Conservation (phyloP, 2,888 invertebrate species). For the Chouioia cunea region DNA sequence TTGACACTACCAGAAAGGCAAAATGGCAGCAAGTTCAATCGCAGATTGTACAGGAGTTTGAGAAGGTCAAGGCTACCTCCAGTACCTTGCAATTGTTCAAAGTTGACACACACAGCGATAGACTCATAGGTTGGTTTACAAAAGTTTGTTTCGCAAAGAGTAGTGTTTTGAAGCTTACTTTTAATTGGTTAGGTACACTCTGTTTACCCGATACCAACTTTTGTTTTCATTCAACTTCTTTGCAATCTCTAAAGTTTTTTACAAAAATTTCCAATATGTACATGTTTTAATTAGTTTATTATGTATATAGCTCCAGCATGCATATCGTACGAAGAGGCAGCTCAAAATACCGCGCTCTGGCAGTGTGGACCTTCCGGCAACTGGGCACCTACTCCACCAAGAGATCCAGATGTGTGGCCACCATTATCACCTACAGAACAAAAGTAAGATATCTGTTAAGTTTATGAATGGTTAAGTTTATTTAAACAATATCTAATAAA, state of each 20-base stretch:
- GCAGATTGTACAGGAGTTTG: conserved; percentile 89
- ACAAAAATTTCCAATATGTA: no score
- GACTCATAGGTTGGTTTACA: conserved; percentile 61
- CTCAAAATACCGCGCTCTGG: conserved; percentile 85
- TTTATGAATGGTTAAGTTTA: conserved; percentile 7
- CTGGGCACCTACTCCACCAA: conserved; percentile 69
- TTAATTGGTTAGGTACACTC: no score
- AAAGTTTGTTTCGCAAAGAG: not conserved
- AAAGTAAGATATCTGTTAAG: conserved; percentile 68
- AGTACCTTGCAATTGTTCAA: conserved; percentile 83
- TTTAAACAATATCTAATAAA: conserved; percentile 33
- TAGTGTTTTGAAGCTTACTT: no score
- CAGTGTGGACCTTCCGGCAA: conserved; percentile 73
- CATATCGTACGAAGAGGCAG: conserved; percentile 73
- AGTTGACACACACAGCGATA: conserved; percentile 75
- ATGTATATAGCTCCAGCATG: conserved; percentile 61
- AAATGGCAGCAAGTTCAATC: conserved; percentile 94
- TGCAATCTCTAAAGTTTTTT: no score
- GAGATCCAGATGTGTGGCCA: conserved; percentile 91
- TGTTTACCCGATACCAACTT: no score
- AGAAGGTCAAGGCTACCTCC: conserved; percentile 87
- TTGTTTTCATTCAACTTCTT: no score
- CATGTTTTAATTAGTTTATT: no score
- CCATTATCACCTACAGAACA: conserved; percentile 84
- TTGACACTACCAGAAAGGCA: conserved; percentile 84